These are phyloP conservation scores for Beaufortia kweichowensis DNA, from an alignment of 2,113 vertebrate species.

Conservation along the genomic window DNA sequence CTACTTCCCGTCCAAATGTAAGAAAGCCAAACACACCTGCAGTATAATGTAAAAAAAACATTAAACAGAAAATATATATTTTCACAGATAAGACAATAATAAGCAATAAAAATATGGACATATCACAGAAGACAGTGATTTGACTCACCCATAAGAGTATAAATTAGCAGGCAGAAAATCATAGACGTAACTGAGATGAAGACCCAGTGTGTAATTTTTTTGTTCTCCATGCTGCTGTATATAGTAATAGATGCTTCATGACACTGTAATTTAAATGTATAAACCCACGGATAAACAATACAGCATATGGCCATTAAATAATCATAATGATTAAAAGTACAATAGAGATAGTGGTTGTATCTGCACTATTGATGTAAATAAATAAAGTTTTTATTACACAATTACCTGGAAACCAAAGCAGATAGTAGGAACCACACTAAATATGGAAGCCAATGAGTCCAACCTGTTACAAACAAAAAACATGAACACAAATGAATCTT, in stretches of 20 bases:
- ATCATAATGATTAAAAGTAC: background rate
- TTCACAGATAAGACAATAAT: background rate
- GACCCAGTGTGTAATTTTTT: conserved; percentile 84
- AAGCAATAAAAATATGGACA: background rate
- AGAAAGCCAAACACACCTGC: conserved; percentile 89
- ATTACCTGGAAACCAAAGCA: conserved; percentile 96
- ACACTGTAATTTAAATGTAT: conserved; percentile 73
- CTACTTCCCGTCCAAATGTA: conserved; percentile 82
- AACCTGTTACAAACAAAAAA: conserved; percentile 65
- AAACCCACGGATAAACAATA: conserved; percentile 40
- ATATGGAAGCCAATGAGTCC: conserved; percentile 81
- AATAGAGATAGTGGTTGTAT: background rate
- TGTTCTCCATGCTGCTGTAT: conserved; percentile 90
- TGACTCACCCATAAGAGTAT: conserved; percentile 75
- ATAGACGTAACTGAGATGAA: conserved; percentile 84
- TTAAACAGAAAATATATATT: background rate
- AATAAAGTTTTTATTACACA: background rate
- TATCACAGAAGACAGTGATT: background rate
- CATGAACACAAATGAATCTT: background rate
- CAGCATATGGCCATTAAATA: conserved; percentile 22
- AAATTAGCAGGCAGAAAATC: conserved; percentile 89
- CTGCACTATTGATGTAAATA: background rate
- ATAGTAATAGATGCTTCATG: conserved; percentile 90
- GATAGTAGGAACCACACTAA: conserved; percentile 91
- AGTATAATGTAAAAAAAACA: background rate